Evolutionary conservation across 1,140 invertebrate species (phyloP), one percentile per base, ranked within the genome.

Genomic region (Hestina assimilis): DNA sequence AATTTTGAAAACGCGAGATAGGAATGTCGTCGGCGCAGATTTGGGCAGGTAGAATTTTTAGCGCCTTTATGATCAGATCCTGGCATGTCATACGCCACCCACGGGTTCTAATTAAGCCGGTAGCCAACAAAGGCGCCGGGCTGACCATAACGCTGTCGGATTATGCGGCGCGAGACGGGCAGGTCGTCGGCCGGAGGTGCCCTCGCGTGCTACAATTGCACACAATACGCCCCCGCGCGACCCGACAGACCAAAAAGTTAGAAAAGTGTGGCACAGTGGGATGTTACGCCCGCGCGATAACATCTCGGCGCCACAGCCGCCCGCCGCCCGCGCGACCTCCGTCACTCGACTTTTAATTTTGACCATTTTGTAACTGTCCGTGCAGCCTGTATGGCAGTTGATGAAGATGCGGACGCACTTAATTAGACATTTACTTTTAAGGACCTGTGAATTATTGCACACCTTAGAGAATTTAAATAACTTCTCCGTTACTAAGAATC

Each of bases 1-100:
- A 83, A 87, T 87, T 83, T 84, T 77, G 68, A 74, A 80, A 70
- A 74, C 70, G 72, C 66, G 73, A 79, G 76, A 78, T 76, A 80
- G 78, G 79, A 84, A 83, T 84, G 82, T 79, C 72, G 78, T 76
- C 71, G 74, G 65, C 70, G 68, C 66, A 65, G 70, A 79, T 68
- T 76, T 66, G 66, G 69, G 72, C 84, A 87, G 79, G 82, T 86
- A 85, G 73, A 82, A 80, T 82, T 84, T 85, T 85, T 84, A 77
- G 78, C 82, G 83, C 80, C 79, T 83, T 84, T 84, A 83, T 83
- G 81, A 85, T 85, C 78, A 78, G 63, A 83, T 86, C 79, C 75
- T 83, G 79, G 73, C 78, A 69, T 84, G 76, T 84, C 79, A 84
- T 82, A 82, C 83, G 83, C 84, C 79, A 83, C 84, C 84, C 84